Percentiles rank a stretch among this genome's conserved stretches.
These are phyloP conservation scores for Ophthalmotilapia sp. DNA, from an alignment of 2,113 vertebrate genomes.

Conservation along the genomic window DNA sequence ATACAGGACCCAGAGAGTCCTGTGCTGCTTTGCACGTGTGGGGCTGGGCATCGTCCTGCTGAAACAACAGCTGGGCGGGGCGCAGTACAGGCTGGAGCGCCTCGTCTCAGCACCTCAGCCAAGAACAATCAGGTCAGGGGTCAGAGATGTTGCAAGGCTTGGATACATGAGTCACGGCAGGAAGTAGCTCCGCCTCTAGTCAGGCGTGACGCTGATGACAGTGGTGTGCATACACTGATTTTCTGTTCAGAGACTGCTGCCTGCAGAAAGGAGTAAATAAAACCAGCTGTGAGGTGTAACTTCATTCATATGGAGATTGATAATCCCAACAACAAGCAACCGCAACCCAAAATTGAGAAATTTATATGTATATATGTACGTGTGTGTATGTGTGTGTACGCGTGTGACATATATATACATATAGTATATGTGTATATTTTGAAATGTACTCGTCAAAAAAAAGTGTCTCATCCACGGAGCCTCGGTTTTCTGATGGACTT, in stretches of 20 bases:
- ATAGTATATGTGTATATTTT: rapidly evolving
- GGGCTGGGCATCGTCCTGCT: neutral
- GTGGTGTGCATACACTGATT: neutral
- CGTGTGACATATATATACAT: too few species aligned
- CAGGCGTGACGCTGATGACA: neutral
- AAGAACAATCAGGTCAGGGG: neutral
- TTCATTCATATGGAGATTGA: neutral
- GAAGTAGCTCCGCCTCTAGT: neutral
- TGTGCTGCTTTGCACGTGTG: neutral
- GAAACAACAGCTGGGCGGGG: neutral
- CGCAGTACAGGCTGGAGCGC: neutral
- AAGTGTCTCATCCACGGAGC: neutral
- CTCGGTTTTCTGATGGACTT: neutral
- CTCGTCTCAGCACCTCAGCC: neutral
- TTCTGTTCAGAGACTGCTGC: neutral
- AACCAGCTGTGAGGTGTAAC: neutral
- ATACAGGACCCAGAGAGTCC: neutral
- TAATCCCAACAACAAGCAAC: neutral
- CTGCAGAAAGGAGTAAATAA: neutral
- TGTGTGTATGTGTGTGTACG: too few species aligned
- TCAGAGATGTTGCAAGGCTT: neutral
- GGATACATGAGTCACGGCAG: neutral
- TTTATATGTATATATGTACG: rapidly evolving
- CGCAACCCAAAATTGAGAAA: neutral
- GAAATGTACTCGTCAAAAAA: too few species aligned